Evolutionary conservation across 2,888 invertebrate species (phyloP).

Genomic region (Meganola albula): DNA sequence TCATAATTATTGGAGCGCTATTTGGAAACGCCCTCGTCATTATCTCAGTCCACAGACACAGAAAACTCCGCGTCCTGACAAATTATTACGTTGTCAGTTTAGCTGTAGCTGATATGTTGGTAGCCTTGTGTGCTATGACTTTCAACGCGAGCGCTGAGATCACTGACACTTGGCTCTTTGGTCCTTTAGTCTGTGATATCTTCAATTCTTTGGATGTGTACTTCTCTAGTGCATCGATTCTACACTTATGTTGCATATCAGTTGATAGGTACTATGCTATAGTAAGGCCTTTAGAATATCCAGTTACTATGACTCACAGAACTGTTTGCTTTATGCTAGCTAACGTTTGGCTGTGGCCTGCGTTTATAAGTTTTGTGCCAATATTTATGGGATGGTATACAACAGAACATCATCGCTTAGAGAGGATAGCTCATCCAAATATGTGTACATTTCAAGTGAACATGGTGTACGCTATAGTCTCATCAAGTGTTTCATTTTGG

Average conservation of each 20-base stretch:
- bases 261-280: conserved; percentile 95
- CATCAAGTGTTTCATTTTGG: conserved; percentile 95
- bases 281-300: conserved; percentile 93
- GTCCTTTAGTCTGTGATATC: conserved; percentile 93
- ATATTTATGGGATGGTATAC: conserved; percentile 98
- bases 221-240: conserved; percentile 93
- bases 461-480: conserved; percentile 90
- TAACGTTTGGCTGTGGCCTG: conserved; percentile 94
- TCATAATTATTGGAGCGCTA: conserved; percentile 92
- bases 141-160: conserved; percentile 94
- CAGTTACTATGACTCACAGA: conserved; percentile 91
- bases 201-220: conserved; percentile 97
- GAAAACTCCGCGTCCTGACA: conserved; percentile 90
- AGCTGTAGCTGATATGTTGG: conserved; percentile 95
- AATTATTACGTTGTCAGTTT: conserved; percentile 97
- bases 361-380: conserved; percentile 94
- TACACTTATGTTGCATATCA: conserved; percentile 96
- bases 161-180: conserved; percentile 93
- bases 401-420: conserved; percentile 85
- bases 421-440: conserved; percentile 81
- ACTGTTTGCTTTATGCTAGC: conserved; percentile 90
- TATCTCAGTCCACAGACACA: conserved; percentile 87
- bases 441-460: conserved; percentile 91
- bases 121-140: conserved; percentile 94
- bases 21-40: conserved; percentile 95